These are phyloP conservation scores for Gracilinanus agilis DNA, from an alignment of 2,113 vertebrate genomes.

Conservation along the genomic window DNA sequence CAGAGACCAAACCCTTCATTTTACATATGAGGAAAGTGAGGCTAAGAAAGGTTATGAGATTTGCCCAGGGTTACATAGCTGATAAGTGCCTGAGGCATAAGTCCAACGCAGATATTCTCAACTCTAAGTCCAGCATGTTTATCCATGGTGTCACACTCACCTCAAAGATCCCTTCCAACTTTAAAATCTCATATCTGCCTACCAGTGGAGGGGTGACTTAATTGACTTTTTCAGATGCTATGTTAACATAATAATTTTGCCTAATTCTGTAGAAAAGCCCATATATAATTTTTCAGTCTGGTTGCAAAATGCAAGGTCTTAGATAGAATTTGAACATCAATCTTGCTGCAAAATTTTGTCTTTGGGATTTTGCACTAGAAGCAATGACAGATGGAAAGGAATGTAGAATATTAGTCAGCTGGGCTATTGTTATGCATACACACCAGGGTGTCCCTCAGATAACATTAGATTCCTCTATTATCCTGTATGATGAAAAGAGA, in stretches of 20 bases:
- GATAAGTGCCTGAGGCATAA: not conserved
- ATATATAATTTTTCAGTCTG: not conserved
- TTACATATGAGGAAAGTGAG: too few species aligned
- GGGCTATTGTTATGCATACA: not conserved
- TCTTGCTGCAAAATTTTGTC: not conserved
- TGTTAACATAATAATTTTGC: not conserved
- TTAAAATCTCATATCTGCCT: not conserved
- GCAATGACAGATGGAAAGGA: not conserved
- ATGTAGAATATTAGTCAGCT: not conserved
- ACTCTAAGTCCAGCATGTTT: not conserved
- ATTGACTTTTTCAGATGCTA: not conserved
- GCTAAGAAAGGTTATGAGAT: not conserved
- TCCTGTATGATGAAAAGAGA: not conserved
- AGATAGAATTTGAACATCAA: not conserved
- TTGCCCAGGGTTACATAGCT: not conserved
- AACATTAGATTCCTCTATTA: constrained; percentile 2
- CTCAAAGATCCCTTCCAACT: not conserved
- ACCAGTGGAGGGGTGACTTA: not conserved
- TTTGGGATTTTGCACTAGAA: not conserved
- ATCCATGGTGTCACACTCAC: not conserved
- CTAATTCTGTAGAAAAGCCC: not conserved
- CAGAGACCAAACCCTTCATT: too few species aligned
- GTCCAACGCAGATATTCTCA: not conserved
- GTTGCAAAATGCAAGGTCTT: not conserved
- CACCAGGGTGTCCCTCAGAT: not conserved